Percentiles rank a stretch among this genome's conserved stretches.
Conservation (phyloP, 2,113 vertebrate species). For the human region DNA sequence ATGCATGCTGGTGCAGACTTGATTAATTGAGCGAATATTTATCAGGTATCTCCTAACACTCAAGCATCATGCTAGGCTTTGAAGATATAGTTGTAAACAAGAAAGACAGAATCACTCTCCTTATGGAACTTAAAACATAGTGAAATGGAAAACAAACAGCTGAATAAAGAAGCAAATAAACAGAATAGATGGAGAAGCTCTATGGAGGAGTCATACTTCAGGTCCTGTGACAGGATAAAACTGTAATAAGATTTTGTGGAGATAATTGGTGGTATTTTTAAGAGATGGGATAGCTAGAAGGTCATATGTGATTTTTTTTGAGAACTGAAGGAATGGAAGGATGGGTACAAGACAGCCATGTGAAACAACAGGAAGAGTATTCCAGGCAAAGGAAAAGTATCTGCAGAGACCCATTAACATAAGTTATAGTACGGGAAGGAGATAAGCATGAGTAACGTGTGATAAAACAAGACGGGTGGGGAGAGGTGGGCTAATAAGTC, state of each 20-base stretch:
- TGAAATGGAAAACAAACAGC: not conserved
- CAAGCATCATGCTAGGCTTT: not conserved
- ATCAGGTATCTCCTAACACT: fast-evolving
- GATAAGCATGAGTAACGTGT: fast-evolving
- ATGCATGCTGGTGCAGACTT: not conserved
- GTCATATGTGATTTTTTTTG: too few relatives aligned
- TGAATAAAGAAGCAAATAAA: not conserved
- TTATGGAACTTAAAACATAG: fast-evolving
- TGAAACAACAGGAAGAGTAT: too few relatives aligned
- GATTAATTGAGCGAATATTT: not conserved
- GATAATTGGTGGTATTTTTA: not conserved
- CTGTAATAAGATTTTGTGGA: not conserved
- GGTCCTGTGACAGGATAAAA: fast-evolving
- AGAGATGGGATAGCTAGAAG: not conserved
- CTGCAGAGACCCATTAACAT: not conserved
- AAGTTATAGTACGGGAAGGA: not conserved
- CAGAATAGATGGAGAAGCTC: not conserved
- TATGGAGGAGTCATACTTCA: fast-evolving
- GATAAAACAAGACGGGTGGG: fast-evolving
- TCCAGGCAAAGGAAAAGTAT: not conserved
- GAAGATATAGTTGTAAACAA: not conserved
- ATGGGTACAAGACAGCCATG: fast-evolving
- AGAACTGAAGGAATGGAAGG: not conserved
- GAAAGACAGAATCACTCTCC: too few relatives aligned
- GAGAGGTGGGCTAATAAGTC: fast-evolving